Percentiles rank a stretch among this genome's conserved stretches.
These are phyloP conservation scores for Fragum fragum DNA, from an alignment of 2,888 invertebrate genomes.

Conservation along the genomic window DNA sequence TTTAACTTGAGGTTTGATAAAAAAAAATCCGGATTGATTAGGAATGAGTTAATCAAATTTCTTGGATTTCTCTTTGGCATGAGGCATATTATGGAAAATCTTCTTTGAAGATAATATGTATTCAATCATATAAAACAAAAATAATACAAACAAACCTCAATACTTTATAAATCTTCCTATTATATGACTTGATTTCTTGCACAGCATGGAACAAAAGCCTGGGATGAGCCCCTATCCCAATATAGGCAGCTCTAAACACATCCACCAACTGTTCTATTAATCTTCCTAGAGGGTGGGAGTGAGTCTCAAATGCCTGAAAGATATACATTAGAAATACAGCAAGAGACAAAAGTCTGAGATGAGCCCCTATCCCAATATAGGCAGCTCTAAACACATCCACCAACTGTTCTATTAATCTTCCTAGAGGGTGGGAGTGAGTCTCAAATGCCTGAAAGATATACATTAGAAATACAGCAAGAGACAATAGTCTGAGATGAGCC, in stretches of 20 bases:
- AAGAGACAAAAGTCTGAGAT: conserved; percentile 93
- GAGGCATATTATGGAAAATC: too few species aligned
- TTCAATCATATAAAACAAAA: too few species aligned
- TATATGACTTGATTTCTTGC: conserved; percentile 91
- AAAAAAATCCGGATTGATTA: too few species aligned
- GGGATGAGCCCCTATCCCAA: conserved; percentile 93
- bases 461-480: conserved; percentile 95
- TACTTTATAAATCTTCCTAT: conserved; percentile 82
- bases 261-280: conserved; percentile 91
- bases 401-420: conserved; percentile 91
- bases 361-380: conserved; percentile 93
- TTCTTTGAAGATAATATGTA: too few species aligned
- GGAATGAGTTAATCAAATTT: too few species aligned
- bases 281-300: conserved; percentile 92
- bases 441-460: conserved; percentile 89
- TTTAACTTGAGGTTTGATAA: too few species aligned
- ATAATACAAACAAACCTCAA: conserved; percentile 80
- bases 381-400: conserved; percentile 93
- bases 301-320: conserved; percentile 89
- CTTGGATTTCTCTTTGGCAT: too few species aligned
- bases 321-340: too few species aligned
- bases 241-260: conserved; percentile 93
- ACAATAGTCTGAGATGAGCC: conserved; percentile 92
- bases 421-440: conserved; percentile 91
- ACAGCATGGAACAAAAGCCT: conserved; percentile 94